A percentile compares a stretch with the other conserved stretches of the same genome.
These are phyloP conservation scores for Taeniopygia guttata DNA, from an alignment of 2,797 vertebrate genomes.

Conservation along the genomic window DNA sequence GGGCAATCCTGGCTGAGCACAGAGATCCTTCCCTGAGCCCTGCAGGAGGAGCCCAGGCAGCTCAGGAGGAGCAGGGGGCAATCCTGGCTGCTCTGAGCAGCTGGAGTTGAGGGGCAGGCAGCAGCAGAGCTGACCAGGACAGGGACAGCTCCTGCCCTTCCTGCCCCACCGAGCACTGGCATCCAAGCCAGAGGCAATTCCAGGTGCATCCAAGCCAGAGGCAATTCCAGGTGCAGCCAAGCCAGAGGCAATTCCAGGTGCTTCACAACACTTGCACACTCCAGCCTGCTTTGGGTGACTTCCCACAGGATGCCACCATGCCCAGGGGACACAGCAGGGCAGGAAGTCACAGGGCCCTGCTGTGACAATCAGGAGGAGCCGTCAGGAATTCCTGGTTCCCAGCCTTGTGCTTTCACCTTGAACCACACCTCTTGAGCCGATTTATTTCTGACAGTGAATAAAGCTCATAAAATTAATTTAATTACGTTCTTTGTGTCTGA, in stretches of 20 bases:
- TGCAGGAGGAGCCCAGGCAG: not conserved
- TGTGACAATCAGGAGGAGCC: not conserved
- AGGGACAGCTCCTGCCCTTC: not conserved
- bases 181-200: not conserved
- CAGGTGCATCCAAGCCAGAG: no score
- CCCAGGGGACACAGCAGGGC: not conserved
- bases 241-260: no score
- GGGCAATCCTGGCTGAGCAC: no score
- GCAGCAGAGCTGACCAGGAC: not conserved
- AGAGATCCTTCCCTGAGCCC: not conserved
- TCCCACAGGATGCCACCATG: accelerated
- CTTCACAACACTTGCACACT: not conserved
- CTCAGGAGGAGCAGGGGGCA: not conserved
- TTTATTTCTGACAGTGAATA: conserved; percentile 56
- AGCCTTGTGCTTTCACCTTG: conserved; percentile 9
- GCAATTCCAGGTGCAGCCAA: no score
- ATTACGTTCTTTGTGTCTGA: conserved; percentile 66
- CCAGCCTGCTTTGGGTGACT: not conserved
- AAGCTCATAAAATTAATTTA: conserved; percentile 66
- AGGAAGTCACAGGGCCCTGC: not conserved
- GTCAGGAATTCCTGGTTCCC: not conserved
- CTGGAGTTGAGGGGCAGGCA: not conserved
- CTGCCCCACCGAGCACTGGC: not conserved
- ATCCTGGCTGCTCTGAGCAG: accelerated
- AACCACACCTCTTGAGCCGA: conserved; percentile 17